A percentile compares a stretch with the other conserved stretches of the same genome.
Evolutionary conservation across 2,888 invertebrate species (phyloP).

Genomic region (Acanthosoma haemorrhoidale): DNA sequence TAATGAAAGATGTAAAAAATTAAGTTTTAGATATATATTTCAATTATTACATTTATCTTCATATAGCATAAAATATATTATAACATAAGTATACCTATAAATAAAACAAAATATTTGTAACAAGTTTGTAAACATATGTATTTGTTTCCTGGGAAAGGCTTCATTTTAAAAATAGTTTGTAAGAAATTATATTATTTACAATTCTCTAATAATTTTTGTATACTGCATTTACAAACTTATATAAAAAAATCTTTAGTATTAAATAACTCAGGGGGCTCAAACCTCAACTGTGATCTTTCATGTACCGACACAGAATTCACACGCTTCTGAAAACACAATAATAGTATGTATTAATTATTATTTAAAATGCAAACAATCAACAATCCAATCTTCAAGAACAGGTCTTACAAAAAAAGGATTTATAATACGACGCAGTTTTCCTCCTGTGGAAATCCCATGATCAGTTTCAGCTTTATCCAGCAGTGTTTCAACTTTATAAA

Average conservation of each 20-base stretch:
- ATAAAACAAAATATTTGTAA: no score
- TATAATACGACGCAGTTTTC: constrained; percentile 34
- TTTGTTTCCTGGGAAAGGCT: no score
- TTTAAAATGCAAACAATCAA: background rate
- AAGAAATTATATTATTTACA: no score
- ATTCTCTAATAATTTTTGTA: no score
- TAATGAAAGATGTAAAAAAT: no score
- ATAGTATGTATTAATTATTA: background rate
- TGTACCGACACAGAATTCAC: background rate
- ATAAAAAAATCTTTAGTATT: constrained; percentile 15
- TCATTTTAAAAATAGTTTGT: no score
- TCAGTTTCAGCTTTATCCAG: constrained; percentile 34
- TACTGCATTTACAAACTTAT: no score
- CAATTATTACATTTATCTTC: no score
- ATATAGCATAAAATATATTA: no score
- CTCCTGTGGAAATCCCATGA: constrained; percentile 33
- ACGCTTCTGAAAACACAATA: background rate
- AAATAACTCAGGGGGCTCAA: constrained; percentile 6
- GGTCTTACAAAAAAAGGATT: constrained; percentile 33
- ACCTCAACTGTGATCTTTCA: background rate
- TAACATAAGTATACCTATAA: no score
- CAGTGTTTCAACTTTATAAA: constrained; percentile 32
- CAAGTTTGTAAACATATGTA: no score
- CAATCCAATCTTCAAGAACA: background rate
- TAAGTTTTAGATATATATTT: no score